Conservation (phyloP, 2,113 vertebrate genomes). For the Strigops habroptila region DNA sequence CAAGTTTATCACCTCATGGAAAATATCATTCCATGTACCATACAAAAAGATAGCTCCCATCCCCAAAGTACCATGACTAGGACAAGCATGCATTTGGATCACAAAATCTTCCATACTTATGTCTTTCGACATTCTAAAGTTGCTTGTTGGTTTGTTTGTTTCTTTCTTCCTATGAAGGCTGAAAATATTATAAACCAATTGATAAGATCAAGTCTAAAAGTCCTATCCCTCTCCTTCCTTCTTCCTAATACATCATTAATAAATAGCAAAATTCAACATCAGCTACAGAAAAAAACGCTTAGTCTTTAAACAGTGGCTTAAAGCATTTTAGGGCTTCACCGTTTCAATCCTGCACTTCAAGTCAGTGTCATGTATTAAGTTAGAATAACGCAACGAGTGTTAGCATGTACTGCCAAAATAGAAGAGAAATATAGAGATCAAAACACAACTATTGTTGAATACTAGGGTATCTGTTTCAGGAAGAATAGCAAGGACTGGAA, state of each 20-base stretch:
- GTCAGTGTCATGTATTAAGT: background rate
- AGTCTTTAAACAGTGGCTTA: background rate
- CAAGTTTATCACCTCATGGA: background rate
- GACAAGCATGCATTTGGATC: background rate
- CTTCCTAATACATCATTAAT: background rate
- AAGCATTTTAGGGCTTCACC: background rate
- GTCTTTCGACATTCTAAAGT: background rate
- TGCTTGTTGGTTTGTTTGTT: background rate
- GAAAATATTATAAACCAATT: background rate
- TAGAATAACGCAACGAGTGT: background rate
- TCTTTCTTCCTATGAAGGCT: fast-evolving
- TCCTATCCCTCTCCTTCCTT: background rate
- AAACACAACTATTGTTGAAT: background rate
- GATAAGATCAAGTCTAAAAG: background rate
- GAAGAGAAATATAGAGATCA: background rate
- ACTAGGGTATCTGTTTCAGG: background rate
- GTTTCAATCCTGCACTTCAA: background rate
- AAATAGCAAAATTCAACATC: background rate
- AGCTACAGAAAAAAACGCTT: background rate
- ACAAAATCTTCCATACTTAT: background rate
- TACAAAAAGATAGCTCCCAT: background rate
- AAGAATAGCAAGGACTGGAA: background rate
- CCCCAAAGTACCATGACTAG: background rate
- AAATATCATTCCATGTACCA: background rate
- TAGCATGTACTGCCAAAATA: background rate